These are phyloP conservation scores for Amphipyra berbera DNA, from an alignment of 2,888 invertebrate species.

Conservation along the genomic window DNA sequence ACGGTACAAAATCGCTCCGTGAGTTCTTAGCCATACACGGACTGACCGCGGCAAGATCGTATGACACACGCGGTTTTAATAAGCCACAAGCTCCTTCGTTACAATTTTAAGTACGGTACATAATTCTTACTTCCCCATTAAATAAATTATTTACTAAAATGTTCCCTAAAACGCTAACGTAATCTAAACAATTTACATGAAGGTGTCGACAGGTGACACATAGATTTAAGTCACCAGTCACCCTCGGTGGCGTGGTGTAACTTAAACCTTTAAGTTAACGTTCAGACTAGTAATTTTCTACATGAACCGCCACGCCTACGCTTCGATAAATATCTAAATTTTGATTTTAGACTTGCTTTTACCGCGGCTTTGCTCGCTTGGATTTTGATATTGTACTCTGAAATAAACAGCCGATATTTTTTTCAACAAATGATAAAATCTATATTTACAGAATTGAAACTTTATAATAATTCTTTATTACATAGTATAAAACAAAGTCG, in stretches of 20 bases:
- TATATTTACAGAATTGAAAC: too few relatives aligned
- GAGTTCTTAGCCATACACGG: too few relatives aligned
- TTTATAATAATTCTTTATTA: too few relatives aligned
- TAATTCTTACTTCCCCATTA: constrained; percentile 5
- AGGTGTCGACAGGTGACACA: constrained; percentile 42
- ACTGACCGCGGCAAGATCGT: too few relatives aligned
- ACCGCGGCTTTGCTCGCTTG: not conserved
- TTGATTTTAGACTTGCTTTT: constrained; percentile 17
- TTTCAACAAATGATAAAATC: too few relatives aligned
- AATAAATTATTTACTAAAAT: constrained; percentile 17
- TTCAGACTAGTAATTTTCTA: constrained; percentile 59
- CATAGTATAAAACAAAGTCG: too few relatives aligned
- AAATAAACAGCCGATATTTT: too few relatives aligned
- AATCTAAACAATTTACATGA: constrained; percentile 17
- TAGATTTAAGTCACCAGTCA: constrained; percentile 48
- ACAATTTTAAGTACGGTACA: too few relatives aligned
- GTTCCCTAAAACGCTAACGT: constrained; percentile 12
- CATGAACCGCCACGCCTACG: constrained; percentile 53
- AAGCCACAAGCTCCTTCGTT: too few relatives aligned
- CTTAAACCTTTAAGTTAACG: constrained; percentile 52
- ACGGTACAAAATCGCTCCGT: too few relatives aligned
- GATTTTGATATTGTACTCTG: too few relatives aligned
- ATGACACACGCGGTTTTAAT: too few relatives aligned
- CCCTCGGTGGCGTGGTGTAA: constrained; percentile 53
- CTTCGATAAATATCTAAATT: constrained; percentile 48